Evolutionary conservation across 2,113 vertebrate species (phyloP).

Genomic region (Aythya baeri): DNA sequence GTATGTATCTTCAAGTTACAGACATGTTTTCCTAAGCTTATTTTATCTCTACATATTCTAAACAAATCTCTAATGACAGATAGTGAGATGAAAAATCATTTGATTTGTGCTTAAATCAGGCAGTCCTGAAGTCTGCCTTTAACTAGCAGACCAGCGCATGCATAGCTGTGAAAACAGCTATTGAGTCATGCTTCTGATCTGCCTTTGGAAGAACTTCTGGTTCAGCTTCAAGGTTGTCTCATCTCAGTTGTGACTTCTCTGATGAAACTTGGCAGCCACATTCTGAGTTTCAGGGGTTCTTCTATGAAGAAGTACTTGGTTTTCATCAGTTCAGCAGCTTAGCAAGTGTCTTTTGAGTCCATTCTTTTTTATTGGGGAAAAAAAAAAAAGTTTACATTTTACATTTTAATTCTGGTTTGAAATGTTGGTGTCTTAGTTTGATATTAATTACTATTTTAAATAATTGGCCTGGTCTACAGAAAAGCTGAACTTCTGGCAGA

Average conservation of each 20-base stretch:
- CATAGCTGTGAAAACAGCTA: not conserved
- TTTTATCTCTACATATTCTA: not conserved
- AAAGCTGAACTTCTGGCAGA: constrained; percentile 39
- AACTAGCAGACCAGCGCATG: not conserved
- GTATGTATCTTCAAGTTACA: not conserved
- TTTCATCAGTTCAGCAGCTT: not conserved
- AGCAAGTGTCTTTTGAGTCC: not conserved
- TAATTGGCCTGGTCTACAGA: constrained; percentile 19
- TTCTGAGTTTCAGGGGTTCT: not conserved
- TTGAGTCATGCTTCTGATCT: not conserved
- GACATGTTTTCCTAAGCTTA: not conserved
- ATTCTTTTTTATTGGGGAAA: not conserved
- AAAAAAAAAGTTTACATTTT: not conserved
- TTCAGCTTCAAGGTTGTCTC: not conserved
- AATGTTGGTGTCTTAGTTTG: not conserved
- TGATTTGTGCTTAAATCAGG: not conserved
- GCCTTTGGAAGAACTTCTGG: not conserved
- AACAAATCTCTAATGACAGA: not conserved
- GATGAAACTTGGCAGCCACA: not conserved
- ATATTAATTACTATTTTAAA: constrained; percentile 50
- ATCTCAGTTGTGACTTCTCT: not conserved
- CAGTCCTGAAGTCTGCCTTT: not conserved
- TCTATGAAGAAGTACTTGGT: not conserved
- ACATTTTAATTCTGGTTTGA: constrained; percentile 23
- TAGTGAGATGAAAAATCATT: not conserved